Conservation (phyloP, 2,888 invertebrate species). For the Lobophora halterata region DNA sequence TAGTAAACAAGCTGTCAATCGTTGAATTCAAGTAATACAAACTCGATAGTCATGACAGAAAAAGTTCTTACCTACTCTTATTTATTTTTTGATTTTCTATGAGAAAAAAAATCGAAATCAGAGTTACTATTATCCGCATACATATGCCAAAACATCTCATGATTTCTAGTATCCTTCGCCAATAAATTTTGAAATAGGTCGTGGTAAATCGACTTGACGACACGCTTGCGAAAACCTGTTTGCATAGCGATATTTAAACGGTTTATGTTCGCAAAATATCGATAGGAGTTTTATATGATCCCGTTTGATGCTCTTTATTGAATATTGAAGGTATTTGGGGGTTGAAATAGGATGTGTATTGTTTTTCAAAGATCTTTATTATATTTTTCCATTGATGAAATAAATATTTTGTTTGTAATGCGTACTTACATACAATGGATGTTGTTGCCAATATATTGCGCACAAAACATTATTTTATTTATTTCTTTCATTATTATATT, state of each 20-base stretch:
- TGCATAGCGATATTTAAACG: constrained; percentile 59
- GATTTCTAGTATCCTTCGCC: constrained; percentile 22
- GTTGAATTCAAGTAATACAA: too few species aligned
- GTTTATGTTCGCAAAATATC: constrained; percentile 46
- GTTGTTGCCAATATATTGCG: not conserved
- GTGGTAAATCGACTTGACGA: constrained; percentile 39
- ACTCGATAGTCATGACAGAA: too few species aligned
- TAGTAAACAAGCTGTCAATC: too few species aligned
- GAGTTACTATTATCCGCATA: not conserved
- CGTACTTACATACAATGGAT: not conserved
- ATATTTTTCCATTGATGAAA: constrained; percentile 52
- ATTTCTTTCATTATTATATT: too few species aligned
- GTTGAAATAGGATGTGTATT: constrained; percentile 67
- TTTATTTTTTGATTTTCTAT: too few species aligned
- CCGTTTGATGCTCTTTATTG: constrained; percentile 68
- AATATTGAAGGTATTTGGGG: constrained; percentile 70
- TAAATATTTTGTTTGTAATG: constrained; percentile 7
- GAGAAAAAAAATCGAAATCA: too few species aligned
- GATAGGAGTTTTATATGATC: constrained; percentile 56
- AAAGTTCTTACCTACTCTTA: too few species aligned
- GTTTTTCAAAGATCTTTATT: constrained; percentile 59
- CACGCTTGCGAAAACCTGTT: constrained; percentile 46
- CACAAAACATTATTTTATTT: too few species aligned
- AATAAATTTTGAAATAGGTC: constrained; percentile 44
- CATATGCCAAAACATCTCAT: constrained; percentile 15